Evolutionary conservation across 2,113 vertebrate genomes (phyloP).

Genomic region (Callithrix jacchus): DNA sequence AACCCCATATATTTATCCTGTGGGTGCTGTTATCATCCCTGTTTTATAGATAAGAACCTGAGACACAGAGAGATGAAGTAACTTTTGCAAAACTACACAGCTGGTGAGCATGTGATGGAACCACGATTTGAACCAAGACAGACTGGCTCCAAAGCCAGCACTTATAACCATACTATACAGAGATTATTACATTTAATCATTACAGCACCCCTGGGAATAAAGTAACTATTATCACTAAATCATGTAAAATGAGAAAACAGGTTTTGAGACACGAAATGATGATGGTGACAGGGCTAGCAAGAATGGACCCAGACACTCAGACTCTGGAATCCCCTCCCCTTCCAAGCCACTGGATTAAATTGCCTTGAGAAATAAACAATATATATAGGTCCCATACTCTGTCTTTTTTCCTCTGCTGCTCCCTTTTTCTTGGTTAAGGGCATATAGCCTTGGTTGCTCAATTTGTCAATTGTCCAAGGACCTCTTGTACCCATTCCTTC

Average conservation of each 20-base stretch:
- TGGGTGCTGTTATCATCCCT: neutral
- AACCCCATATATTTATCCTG: neutral
- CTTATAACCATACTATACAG: neutral
- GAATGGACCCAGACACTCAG: neutral
- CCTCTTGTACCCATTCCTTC: neutral
- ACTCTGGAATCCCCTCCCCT: neutral
- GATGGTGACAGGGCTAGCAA: neutral
- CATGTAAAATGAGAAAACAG: neutral
- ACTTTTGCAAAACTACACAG: slow-evolving; percentile 2
- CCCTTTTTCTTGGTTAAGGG: neutral
- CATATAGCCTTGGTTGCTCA: neutral
- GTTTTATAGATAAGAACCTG: neutral
- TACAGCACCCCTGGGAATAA: neutral
- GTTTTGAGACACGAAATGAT: neutral
- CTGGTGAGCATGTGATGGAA: neutral
- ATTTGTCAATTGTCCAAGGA: neutral
- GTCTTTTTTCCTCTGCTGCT: neutral
- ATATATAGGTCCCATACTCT: fast-evolving
- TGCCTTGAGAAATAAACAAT: no score
- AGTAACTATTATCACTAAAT: neutral
- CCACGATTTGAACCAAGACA: neutral
- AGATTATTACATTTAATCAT: neutral
- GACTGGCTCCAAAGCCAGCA: neutral
- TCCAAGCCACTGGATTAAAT: neutral
- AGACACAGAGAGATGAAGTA: neutral